These are phyloP conservation scores for Macaria liturata DNA, from an alignment of 2,888 invertebrate genomes.

Conservation along the genomic window DNA sequence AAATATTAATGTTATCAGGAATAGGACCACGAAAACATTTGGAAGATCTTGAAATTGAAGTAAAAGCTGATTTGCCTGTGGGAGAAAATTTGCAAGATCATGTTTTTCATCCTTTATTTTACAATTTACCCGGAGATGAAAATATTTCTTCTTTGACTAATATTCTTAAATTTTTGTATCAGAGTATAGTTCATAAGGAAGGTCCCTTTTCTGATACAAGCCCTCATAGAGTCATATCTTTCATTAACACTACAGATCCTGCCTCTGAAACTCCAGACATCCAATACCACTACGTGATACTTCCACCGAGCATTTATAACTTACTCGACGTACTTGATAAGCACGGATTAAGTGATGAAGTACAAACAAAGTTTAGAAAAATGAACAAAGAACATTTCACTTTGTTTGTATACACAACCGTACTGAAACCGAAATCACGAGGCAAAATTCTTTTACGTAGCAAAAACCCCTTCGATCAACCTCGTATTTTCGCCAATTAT, in stretches of 20 bases:
- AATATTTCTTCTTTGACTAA: constrained; percentile 44
- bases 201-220: constrained; percentile 75
- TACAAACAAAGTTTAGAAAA: constrained; percentile 44
- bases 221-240: constrained; percentile 57
- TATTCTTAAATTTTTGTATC: constrained; percentile 53
- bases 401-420: constrained; percentile 78
- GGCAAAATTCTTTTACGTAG: constrained; percentile 87
- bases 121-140: constrained; percentile 51
- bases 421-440: constrained; percentile 87
- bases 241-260: constrained; percentile 59
- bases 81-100: constrained; percentile 82
- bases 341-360: constrained; percentile 51
- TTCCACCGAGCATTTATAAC: constrained; percentile 49
- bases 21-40: constrained; percentile 74
- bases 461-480: constrained; percentile 86
- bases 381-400: constrained; percentile 52
- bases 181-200: constrained; percentile 72
- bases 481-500: constrained; percentile 85
- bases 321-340: constrained; percentile 49
- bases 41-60: constrained; percentile 56
- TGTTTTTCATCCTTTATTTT: constrained; percentile 61
- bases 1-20: constrained; percentile 78
- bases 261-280: constrained; percentile 54
- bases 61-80: constrained; percentile 72
- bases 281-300: constrained; percentile 55